These are phyloP conservation scores for Cyprinus carpio DNA, from an alignment of 2,113 vertebrate genomes.

Conservation along the genomic window DNA sequence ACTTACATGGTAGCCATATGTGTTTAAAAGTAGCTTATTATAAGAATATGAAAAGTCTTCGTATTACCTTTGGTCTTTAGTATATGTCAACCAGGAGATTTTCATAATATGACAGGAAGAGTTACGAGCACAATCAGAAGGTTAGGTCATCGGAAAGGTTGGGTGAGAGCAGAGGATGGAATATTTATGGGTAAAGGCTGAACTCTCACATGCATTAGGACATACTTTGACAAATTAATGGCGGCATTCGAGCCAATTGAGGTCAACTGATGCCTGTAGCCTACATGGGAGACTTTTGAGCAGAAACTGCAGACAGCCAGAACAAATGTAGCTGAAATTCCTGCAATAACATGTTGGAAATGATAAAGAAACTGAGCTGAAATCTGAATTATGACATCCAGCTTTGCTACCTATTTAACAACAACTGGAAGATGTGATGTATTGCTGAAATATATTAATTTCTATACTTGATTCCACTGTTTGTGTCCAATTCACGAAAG, in stretches of 20 bases:
- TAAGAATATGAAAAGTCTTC: constrained; percentile 21
- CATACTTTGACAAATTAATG: constrained; percentile 17
- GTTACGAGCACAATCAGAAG: constrained; percentile 10
- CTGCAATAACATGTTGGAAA: neutral
- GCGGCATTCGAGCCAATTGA: neutral
- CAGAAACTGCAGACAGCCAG: neutral
- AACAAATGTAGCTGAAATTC: neutral
- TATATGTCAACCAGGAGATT: constrained; percentile 20
- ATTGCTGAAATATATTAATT: neutral
- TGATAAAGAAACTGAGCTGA: neutral
- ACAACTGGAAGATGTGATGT: neutral
- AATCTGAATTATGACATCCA: neutral
- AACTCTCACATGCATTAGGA: neutral
- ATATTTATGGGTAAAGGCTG: constrained; percentile 18
- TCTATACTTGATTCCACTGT: too few species aligned
- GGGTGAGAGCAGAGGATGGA: neutral
- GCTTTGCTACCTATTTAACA: neutral
- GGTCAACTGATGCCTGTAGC: constrained; percentile 9
- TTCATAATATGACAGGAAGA: constrained; percentile 23
- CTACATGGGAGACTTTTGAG: neutral
- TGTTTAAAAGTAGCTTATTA: constrained; percentile 3
- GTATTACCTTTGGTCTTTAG: neutral
- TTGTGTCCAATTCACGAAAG: too few species aligned
- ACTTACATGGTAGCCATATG: neutral
- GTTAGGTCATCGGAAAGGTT: constrained; percentile 17